Evolutionary conservation across 53 echinoderm and acorn worm species (phyloP).

Genomic region (Antedon mediterranea): DNA sequence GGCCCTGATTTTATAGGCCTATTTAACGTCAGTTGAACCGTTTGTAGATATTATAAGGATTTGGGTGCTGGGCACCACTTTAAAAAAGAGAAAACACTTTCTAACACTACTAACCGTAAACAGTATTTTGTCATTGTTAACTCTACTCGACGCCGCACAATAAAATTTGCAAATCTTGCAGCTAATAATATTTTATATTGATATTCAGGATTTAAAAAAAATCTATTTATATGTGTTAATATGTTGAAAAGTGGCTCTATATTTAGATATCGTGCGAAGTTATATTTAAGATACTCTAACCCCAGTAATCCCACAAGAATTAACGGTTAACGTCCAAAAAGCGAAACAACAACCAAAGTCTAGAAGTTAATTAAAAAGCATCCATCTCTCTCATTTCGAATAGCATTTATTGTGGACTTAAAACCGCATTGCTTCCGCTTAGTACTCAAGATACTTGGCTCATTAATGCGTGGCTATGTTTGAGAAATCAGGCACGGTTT

Average conservation of each 20-base stretch:
- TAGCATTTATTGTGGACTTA: background rate
- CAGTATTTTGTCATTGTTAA: no score
- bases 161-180: no score
- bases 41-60: no score
- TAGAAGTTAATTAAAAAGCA: background rate
- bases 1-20: no score
- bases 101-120: no score
- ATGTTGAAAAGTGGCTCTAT: background rate
- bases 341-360: background rate
- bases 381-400: background rate
- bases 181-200: no score
- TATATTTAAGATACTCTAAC: background rate
- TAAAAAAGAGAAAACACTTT: no score
- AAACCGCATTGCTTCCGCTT: background rate
- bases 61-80: no score
- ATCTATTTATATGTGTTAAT: background rate
- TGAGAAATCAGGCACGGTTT: background rate
- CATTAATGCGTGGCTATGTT: background rate
- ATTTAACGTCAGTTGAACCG: no score
- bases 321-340: background rate
- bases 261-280: background rate
- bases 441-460: background rate
- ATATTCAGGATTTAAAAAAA: no score
- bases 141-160: no score
- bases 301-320: background rate